Percentiles rank a stretch among this genome's conserved stretches.
Evolutionary conservation across 2,113 vertebrate species (phyloP).

Genomic region (Melanocharis versteri): DNA sequence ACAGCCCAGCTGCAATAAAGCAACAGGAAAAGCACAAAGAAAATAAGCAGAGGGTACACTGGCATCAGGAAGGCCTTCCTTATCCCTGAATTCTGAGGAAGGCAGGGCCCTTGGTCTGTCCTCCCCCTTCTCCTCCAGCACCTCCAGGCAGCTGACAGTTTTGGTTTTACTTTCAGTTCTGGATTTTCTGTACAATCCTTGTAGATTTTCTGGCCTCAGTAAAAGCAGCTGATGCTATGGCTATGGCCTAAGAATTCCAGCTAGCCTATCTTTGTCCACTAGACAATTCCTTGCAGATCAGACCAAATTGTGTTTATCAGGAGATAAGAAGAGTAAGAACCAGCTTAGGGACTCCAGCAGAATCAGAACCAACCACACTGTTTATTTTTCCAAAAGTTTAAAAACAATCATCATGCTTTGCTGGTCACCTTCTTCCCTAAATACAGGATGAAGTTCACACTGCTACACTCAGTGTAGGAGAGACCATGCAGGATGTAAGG

Average conservation of each 20-base stretch:
- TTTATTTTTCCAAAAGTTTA: neutral
- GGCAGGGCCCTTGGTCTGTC: neutral
- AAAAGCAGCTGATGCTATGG: neutral
- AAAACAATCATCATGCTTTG: neutral
- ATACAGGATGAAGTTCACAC: neutral
- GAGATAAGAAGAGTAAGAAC: neutral
- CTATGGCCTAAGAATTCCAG: neutral
- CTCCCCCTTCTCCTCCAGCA: neutral
- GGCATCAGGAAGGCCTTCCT: neutral
- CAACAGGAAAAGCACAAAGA: neutral
- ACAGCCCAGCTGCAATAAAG: conserved; percentile 82
- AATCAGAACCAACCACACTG: neutral
- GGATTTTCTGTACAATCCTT: neutral
- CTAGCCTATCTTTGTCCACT: neutral
- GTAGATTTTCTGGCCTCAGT: neutral
- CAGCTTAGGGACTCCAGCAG: neutral
- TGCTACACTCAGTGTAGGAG: neutral
- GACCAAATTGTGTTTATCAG: neutral
- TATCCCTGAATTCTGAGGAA: neutral
- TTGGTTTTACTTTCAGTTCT: neutral
- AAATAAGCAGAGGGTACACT: neutral
- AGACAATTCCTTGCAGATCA: neutral
- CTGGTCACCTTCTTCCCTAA: neutral
- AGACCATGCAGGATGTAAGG: neutral
- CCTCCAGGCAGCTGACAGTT: neutral